A percentile compares a stretch with the other conserved stretches of the same genome.
Conservation (phyloP, 2,113 vertebrate genomes). For the Labeo catla region DNA sequence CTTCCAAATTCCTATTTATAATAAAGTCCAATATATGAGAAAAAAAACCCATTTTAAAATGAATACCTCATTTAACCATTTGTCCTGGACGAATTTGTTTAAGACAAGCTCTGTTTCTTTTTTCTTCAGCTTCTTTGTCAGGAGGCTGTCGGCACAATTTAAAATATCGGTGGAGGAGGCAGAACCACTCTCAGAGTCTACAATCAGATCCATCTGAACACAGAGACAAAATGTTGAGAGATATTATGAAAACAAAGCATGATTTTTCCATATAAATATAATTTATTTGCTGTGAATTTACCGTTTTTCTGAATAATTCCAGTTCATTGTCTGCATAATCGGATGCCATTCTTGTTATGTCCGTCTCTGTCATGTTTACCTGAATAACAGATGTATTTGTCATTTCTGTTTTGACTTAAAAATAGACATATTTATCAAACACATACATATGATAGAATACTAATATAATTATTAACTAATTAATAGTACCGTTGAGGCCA, state of each 20-base stretch:
- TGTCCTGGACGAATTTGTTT: slow-evolving; percentile 87
- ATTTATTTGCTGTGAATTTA: slow-evolving; percentile 69
- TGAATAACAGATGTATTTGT: slow-evolving; percentile 59
- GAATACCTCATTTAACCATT: slow-evolving; percentile 90
- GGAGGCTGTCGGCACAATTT: slow-evolving; percentile 86
- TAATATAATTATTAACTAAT: neutral
- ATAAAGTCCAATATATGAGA: neutral
- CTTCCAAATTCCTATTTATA: too few relatives aligned
- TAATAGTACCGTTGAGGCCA: neutral
- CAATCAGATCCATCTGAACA: slow-evolving; percentile 88
- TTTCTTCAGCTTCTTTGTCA: slow-evolving; percentile 91
- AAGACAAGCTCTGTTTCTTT: slow-evolving; percentile 88
- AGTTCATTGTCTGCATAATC: slow-evolving; percentile 94
- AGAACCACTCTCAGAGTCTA: slow-evolving; percentile 86
- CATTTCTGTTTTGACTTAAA: neutral
- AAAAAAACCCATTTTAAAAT: neutral
- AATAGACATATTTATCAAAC: neutral
- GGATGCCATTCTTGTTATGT: slow-evolving; percentile 89
- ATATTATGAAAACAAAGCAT: neutral
- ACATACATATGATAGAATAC: neutral
- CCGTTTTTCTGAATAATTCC: slow-evolving; percentile 92
- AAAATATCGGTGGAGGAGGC: slow-evolving; percentile 91
- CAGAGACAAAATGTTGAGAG: neutral
- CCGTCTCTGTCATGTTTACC: slow-evolving; percentile 90
- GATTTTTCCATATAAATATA: too few relatives aligned